Evolutionary conservation across 2,797 vertebrate genomes (phyloP).

Genomic region (Coccyzus lansbergi): DNA sequence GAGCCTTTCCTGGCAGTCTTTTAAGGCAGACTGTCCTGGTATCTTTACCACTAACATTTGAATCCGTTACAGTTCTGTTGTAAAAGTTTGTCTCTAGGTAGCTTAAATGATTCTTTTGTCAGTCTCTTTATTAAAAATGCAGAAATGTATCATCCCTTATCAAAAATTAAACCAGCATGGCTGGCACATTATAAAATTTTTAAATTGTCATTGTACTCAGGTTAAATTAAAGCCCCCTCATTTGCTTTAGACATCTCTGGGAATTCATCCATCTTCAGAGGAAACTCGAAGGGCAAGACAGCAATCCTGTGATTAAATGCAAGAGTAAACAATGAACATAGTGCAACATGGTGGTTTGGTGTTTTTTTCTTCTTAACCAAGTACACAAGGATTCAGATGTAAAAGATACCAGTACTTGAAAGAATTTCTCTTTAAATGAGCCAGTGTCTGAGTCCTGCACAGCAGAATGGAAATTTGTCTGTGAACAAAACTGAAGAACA

Average conservation of each 20-base stretch:
- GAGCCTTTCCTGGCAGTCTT: background rate
- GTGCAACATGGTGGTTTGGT: background rate
- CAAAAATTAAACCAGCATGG: slow-evolving; percentile 37
- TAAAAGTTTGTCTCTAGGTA: slow-evolving; percentile 13
- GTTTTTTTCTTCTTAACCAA: background rate
- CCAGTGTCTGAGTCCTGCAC: background rate
- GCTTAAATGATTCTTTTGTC: background rate
- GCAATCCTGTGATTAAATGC: background rate
- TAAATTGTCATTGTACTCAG: slow-evolving; percentile 19
- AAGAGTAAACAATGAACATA: background rate
- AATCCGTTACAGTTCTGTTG: background rate
- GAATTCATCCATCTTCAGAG: slow-evolving; percentile 31
- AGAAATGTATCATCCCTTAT: slow-evolving; percentile 33
- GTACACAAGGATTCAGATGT: background rate
- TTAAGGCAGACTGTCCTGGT: background rate
- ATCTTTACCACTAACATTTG: background rate
- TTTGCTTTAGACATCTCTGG: slow-evolving; percentile 21
- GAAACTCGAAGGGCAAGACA: slow-evolving; percentile 11
- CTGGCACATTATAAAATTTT: slow-evolving; percentile 46
- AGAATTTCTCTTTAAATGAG: background rate
- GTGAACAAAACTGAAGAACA: background rate
- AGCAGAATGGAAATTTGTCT: background rate
- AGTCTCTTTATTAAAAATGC: slow-evolving; percentile 33
- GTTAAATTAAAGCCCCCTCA: background rate
- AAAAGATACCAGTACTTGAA: background rate